phyloP scores from a whole-genome alignment of 2,888 invertebrate species.

The Zonitis immaculata region DNA sequence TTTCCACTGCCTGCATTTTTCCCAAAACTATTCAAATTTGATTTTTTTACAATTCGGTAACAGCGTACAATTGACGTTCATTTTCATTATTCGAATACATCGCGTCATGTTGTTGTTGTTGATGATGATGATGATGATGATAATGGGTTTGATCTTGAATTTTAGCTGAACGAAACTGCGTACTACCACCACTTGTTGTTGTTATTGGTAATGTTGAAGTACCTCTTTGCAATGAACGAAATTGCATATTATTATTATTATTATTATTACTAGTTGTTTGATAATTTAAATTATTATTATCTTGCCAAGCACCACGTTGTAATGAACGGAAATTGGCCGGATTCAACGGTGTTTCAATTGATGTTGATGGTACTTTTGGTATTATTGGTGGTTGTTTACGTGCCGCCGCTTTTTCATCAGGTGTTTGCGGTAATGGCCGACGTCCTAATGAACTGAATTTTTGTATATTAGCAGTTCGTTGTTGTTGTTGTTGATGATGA shows the following conservation, averaged over 20 bases:
- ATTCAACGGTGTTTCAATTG: constrained; percentile 45
- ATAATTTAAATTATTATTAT: too few species aligned
- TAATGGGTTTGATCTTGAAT: constrained; percentile 46
- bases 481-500: constrained; percentile 22
- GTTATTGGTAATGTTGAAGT: constrained; percentile 30
- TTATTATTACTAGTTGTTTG: too few species aligned
- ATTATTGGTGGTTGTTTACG: constrained; percentile 43
- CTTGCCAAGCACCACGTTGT: constrained; percentile 48
- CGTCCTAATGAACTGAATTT: constrained; percentile 48
- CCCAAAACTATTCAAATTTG: constrained; percentile 36
- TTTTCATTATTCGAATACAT: constrained; percentile 49
- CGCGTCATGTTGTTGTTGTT: too few species aligned
- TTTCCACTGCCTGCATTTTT: constrained; percentile 47
- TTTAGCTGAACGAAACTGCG: constrained; percentile 46
- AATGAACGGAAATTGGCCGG: constrained; percentile 54
- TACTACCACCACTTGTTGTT: constrained; percentile 35
- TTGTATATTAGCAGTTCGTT: constrained; percentile 48
- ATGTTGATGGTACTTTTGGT: constrained; percentile 46
- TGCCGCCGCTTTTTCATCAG: constrained; percentile 46
- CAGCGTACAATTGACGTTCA: constrained; percentile 61
- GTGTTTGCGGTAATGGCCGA: constrained; percentile 47
- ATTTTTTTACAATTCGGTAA: constrained; percentile 65
- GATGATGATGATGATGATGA: too few species aligned
- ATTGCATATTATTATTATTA: too few species aligned
- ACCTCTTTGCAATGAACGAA: constrained; percentile 51